A percentile compares a stretch with the other conserved stretches of the same genome.
Conservation (phyloP, 2,113 vertebrate genomes). For the Ophiodon elongatus region DNA sequence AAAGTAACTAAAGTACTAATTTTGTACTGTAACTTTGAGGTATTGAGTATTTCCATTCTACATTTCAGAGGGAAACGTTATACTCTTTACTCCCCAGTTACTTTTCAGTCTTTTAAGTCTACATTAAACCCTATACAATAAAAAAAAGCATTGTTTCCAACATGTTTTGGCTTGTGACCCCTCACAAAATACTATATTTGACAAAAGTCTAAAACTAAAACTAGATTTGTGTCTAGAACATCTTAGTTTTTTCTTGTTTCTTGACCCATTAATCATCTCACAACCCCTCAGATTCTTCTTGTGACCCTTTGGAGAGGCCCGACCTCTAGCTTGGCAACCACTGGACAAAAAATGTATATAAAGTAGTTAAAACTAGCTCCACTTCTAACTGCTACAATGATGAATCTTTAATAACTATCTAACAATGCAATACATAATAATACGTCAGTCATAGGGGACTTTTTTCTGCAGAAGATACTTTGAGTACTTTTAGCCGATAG, state of each 20-base stretch:
- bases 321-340: background rate
- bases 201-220: background rate
- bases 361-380: background rate
- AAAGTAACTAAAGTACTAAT: background rate
- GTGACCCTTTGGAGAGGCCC: background rate
- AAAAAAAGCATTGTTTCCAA: background rate
- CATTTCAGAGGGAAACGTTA: background rate
- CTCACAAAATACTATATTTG: background rate
- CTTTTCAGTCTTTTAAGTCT: background rate
- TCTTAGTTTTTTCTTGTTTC: background rate
- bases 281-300: background rate
- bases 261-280: background rate
- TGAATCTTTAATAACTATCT: background rate
- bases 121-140: background rate
- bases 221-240: background rate
- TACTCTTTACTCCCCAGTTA: background rate
- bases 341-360: background rate
- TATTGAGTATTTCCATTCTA: background rate
- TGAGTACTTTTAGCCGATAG: background rate
- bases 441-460: background rate
- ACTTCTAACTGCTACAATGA: background rate
- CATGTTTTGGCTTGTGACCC: background rate
- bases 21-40: background rate
- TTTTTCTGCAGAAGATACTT: background rate
- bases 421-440: background rate